Percentiles rank a stretch among this genome's conserved stretches.
Conservation (phyloP, 2,797 vertebrate species). For the Acanthornis magna region DNA sequence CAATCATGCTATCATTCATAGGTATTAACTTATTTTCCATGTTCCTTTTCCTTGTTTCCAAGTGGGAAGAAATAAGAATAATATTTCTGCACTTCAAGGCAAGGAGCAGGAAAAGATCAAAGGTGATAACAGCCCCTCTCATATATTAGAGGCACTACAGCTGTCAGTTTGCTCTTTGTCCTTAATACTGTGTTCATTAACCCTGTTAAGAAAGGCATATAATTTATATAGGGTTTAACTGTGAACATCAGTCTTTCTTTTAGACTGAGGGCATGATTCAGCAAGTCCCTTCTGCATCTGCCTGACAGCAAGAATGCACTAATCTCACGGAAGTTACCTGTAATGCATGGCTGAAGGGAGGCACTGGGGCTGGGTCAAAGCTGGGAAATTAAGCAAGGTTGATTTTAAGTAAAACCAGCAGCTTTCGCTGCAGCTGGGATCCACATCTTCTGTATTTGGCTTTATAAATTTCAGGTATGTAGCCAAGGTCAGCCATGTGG, state of each 20-base stretch:
- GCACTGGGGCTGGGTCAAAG: neutral
- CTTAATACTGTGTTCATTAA: neutral
- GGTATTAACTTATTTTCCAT: neutral
- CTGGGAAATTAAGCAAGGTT: neutral
- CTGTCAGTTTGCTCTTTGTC: neutral
- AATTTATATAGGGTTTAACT: neutral
- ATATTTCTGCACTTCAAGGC: neutral
- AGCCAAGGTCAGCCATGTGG: too few species aligned
- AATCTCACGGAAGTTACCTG: neutral
- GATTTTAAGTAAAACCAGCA: neutral
- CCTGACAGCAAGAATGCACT: neutral
- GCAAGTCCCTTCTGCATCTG: neutral
- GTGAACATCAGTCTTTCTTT: neutral
- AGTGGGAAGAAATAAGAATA: neutral
- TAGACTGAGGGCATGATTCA: neutral
- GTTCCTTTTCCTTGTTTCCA: neutral
- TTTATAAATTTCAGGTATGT: neutral
- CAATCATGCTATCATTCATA: neutral
- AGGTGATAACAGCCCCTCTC: neutral
- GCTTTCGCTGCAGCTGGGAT: neutral
- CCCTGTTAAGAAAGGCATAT: neutral
- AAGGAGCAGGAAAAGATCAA: neutral
- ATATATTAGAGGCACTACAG: neutral
- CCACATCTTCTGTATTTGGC: neutral
- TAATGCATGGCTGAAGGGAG: rapidly evolving